Percentiles rank a stretch among this genome's conserved stretches.
phyloP scores from a whole-genome alignment of 2,113 vertebrate species.

The Anarrhichthys ocellatus region DNA sequence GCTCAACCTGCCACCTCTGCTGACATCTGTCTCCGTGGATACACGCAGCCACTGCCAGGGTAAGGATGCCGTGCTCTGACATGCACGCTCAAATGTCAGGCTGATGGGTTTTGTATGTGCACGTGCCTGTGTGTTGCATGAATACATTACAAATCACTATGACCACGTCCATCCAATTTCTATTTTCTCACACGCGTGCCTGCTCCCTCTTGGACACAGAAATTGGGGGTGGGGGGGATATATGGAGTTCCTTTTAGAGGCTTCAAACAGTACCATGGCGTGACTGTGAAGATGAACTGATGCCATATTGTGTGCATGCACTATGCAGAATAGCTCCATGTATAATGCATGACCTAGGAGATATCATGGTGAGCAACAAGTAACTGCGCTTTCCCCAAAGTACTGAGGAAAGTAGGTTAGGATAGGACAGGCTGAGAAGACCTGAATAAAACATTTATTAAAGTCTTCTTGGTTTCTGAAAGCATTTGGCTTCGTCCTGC shows the following conservation, averaged over 20 bases:
- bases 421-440: conserved; percentile 38
- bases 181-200: background rate
- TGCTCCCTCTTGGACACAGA: background rate
- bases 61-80: conserved; percentile 56
- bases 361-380: conserved; percentile 66
- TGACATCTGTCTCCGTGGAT: conserved; percentile 62
- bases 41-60: conserved; percentile 49
- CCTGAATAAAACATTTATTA: conserved; percentile 50
- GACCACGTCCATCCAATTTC: background rate
- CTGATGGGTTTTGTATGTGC: conserved; percentile 7
- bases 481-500: conserved; percentile 37
- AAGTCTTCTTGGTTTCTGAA: conserved; percentile 32
- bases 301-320: conserved; percentile 26
- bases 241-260: background rate
- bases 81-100: conserved; percentile 26
- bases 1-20: conserved; percentile 48
- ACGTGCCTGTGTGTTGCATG: conserved; percentile 12
- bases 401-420: conserved; percentile 59
- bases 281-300: background rate
- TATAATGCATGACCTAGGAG: conserved; percentile 58
- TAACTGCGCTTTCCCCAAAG: conserved; percentile 39
- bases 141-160: conserved; percentile 7
- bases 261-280: background rate
- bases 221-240: background rate
- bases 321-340: conserved; percentile 46